Evolutionary conservation across 1,140 invertebrate species (phyloP), one percentile per base, ranked within the genome.

Genomic region (Liolophura sinensis): DNA sequence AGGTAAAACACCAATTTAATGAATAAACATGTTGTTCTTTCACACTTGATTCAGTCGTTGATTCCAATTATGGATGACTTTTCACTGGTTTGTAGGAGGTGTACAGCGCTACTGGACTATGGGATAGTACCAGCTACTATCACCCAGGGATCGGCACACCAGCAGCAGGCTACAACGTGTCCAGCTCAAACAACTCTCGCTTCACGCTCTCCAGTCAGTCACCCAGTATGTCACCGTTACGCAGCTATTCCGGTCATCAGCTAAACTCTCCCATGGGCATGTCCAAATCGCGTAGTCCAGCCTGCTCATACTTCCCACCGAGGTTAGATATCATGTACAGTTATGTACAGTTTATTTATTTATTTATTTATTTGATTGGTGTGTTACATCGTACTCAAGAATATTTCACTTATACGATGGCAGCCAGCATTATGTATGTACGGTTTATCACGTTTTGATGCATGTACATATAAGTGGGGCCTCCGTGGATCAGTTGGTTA

Each of bases 161-260:
- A 54, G 67, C 52, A 1, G 60, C 60, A 15, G 71, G 71, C 14
- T 61, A 71, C 9, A 77, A 77, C 59, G 70, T 74, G 56, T 78
- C 77, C 1, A 74, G 71, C 52, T 73, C 60, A 50, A 80, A 64
- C 59, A 52, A 69, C 54, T 80, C 77, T 0, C 67, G 73, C 25
- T 63, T 73, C 62, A 67, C 57, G 22, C 54, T 64, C 11, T 64
- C 57, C 16, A 68, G 67, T 22, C 72, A 75, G 25, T 82, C 79
- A 3, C 76, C 79, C 9, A 74, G 73, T 57, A 69, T 80, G 9
- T 83, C 81, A 12, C 81, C 79, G 24, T 58, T 81, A 54, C 61
- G 78, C 25, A 79, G 63, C 60, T 74, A 71, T 58, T 76, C 76
- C 16, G 75, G 77, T 40, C 70, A 40, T 40, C 31, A 73, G 46